Conservation (phyloP, 1,140 invertebrate genomes). For the Lordiphosa stackelbergi region DNA sequence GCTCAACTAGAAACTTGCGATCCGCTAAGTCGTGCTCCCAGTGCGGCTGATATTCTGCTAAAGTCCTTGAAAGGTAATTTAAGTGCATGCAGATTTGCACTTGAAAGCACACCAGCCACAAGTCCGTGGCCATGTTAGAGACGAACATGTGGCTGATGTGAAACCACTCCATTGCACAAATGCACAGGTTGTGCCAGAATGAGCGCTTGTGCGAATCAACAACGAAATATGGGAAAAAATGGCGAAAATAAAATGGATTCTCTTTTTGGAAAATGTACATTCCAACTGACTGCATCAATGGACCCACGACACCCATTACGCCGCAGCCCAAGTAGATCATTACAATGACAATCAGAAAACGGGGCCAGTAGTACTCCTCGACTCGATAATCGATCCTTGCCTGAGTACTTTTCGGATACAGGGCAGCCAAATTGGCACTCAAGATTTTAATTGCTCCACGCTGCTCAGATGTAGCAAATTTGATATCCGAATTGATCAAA, state of each 20-base stretch:
- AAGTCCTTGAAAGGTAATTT: constrained; percentile 21
- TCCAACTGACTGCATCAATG: constrained; percentile 19
- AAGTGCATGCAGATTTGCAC: constrained; percentile 54
- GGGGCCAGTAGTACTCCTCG: constrained; percentile 40
- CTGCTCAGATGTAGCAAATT: constrained; percentile 32
- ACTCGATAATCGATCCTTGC: constrained; percentile 18
- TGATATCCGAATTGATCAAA: constrained; percentile 42
- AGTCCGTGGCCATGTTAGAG: constrained; percentile 39
- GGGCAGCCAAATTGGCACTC: constrained; percentile 11
- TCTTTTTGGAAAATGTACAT: constrained; percentile 13
- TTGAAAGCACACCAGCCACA: constrained; percentile 46
- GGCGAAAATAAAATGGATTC: constrained; percentile 24
- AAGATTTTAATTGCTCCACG: constrained; percentile 9
- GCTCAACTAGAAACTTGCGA: constrained; percentile 25
- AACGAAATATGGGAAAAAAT: constrained; percentile 37
- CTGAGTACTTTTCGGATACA: constrained; percentile 27
- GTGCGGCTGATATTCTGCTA: constrained; percentile 34
- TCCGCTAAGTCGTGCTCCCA: constrained; percentile 15
- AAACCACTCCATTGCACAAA: constrained; percentile 34
- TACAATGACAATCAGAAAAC: constrained; percentile 3
- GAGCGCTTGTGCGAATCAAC: constrained; percentile 12
- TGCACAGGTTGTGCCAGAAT: constrained; percentile 28
- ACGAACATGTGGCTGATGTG: constrained; percentile 44
- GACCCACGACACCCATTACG: constrained; percentile 32
- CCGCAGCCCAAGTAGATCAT: constrained; percentile 30